phyloP scores from a whole-genome alignment of 2,113 vertebrate species.

The Ceyx cyanopectus region DNA sequence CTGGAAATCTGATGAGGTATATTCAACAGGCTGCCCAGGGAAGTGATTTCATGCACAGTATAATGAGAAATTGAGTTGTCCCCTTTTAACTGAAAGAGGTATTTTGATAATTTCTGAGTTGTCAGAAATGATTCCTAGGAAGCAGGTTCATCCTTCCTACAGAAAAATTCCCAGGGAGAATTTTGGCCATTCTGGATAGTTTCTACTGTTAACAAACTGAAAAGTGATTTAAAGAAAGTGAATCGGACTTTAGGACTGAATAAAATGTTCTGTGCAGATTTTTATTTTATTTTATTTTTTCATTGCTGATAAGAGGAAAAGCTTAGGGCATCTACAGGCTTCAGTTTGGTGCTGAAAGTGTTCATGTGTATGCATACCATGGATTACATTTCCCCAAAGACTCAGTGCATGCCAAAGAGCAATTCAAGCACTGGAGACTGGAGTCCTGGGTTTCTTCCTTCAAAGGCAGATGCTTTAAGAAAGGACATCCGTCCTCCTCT shows the following conservation, averaged over 20 bases:
- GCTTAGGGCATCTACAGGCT: not conserved
- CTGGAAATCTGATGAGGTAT: rapidly evolving
- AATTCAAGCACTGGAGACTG: not conserved
- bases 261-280: not conserved
- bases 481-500: not conserved
- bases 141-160: not conserved
- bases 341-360: not conserved
- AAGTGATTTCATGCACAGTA: not conserved
- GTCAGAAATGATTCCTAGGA: not conserved
- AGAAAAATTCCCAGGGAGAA: not conserved
- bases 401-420: not conserved
- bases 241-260: not conserved
- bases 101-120: not conserved
- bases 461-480: not conserved
- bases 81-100: rapidly evolving
- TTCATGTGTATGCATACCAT: rapidly evolving
- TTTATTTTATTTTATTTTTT: not conserved
- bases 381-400: not conserved
- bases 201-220: not conserved
- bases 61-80: not conserved
- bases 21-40: not conserved
- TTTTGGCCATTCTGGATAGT: not conserved
- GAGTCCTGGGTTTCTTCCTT: not conserved
- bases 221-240: not conserved
- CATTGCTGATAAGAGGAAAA: not conserved